phyloP scores from a whole-genome alignment of 2,113 vertebrate species.

The Pagrus major region DNA sequence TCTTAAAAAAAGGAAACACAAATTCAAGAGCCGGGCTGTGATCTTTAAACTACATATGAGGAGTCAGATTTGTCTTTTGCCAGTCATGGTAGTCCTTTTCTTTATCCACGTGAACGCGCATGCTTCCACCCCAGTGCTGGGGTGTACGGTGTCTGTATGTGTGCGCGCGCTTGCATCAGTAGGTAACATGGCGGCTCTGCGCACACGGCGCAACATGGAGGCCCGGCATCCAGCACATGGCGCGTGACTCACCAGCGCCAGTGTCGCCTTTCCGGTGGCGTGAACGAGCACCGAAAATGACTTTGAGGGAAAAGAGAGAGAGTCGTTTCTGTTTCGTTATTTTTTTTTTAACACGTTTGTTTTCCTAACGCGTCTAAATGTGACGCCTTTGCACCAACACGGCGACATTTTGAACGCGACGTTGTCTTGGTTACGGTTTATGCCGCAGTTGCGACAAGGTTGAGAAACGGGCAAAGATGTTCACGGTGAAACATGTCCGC shows the following conservation, averaged over 20 bases:
- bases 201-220: conserved; percentile 81
- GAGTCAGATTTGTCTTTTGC: conserved; percentile 48
- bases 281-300: background rate
- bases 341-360: too few relatives aligned
- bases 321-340: too few relatives aligned
- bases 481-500: background rate
- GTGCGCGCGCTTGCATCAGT: conserved; percentile 45
- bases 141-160: background rate
- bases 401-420: too few relatives aligned
- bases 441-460: background rate
- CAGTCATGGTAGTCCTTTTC: conserved; percentile 56
- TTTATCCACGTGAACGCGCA: conserved; percentile 54
- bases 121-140: conserved; percentile 9
- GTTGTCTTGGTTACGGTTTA: rapidly evolving
- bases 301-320: background rate
- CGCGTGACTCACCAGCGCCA: conserved; percentile 46
- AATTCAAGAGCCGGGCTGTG: too few relatives aligned
- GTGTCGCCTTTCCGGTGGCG: background rate
- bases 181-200: conserved; percentile 82
- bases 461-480: background rate
- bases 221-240: conserved; percentile 50
- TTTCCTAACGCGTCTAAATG: too few relatives aligned
- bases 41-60: background rate
- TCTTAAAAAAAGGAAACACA: background rate
- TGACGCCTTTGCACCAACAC: too few relatives aligned